These are phyloP conservation scores for Leptinotarsa peninsularis DNA, from an alignment of 2,888 invertebrate species.

Conservation along the genomic window DNA sequence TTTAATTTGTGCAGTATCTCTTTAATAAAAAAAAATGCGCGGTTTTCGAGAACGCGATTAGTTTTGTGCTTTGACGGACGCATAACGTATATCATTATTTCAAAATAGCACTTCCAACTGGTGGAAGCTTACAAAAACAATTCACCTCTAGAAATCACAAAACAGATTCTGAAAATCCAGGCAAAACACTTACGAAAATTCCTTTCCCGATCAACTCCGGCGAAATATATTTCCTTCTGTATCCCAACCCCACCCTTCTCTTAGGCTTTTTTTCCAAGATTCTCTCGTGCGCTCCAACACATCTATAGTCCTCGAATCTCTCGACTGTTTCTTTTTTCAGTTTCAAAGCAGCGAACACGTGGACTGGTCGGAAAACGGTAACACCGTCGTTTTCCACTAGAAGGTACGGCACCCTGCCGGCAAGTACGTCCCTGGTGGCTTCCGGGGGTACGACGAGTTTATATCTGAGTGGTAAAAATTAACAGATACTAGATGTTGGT, in stretches of 20 bases:
- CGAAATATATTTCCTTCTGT: constrained; percentile 57
- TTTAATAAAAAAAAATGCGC: no score
- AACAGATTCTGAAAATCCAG: background rate
- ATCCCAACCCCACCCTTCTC: constrained; percentile 54
- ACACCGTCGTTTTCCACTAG: constrained; percentile 78
- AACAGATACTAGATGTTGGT: background rate
- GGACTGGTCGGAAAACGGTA: constrained; percentile 78
- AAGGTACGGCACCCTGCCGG: constrained; percentile 81
- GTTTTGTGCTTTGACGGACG: no score
- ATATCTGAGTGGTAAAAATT: constrained; percentile 29
- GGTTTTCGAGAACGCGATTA: no score
- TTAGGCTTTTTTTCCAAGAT: constrained; percentile 53
- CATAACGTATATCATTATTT: no score
- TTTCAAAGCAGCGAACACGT: constrained; percentile 80
- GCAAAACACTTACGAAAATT: constrained; percentile 56
- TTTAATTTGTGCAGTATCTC: no score
- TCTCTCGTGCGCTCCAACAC: constrained; percentile 62
- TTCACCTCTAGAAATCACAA: background rate
- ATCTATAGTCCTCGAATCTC: constrained; percentile 60
- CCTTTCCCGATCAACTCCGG: constrained; percentile 59
- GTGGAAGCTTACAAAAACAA: background rate
- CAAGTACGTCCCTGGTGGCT: constrained; percentile 79
- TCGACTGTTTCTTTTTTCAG: constrained; percentile 71
- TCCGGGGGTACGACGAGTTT: constrained; percentile 77
- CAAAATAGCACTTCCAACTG: no score